Evolutionary conservation across 1,140 invertebrate species (phyloP).

Genomic region (Heliconius melpomene): DNA sequence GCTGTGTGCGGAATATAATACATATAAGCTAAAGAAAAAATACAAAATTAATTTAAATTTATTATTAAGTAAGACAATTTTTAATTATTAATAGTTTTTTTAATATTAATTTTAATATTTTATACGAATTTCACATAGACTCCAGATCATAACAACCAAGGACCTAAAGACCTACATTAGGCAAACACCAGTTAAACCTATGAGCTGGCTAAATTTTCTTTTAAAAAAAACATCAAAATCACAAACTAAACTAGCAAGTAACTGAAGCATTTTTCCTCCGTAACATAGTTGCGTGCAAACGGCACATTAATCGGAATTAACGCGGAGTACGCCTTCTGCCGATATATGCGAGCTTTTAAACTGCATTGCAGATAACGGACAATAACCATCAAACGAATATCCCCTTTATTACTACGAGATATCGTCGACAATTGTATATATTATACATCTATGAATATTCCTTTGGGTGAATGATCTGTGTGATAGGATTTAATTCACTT

Average conservation of each 20-base stretch:
- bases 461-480: slow-evolving; percentile 35
- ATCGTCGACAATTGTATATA: slow-evolving; percentile 40
- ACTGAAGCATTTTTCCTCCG: slow-evolving; percentile 54
- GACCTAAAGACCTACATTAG: no score
- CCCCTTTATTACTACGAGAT: slow-evolving; percentile 39
- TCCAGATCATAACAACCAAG: no score
- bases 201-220: no score
- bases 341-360: slow-evolving; percentile 60
- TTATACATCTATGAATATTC: slow-evolving; percentile 34
- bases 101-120: no score
- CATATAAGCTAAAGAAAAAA: no score
- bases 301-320: slow-evolving; percentile 71
- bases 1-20: no score
- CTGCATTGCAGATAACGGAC: slow-evolving; percentile 62
- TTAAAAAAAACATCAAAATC: neutral
- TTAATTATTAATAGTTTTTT: no score
- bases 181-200: no score
- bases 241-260: slow-evolving; percentile 30
- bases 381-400: slow-evolving; percentile 42
- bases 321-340: slow-evolving; percentile 57
- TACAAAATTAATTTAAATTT: no score
- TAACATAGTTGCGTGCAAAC: slow-evolving; percentile 64
- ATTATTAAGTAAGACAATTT: no score
- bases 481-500: slow-evolving; percentile 42
- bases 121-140: no score